Percentiles rank a stretch among this genome's conserved stretches.
phyloP scores from a whole-genome alignment of 2,797 vertebrate genomes.

The Hypotaenidia okinawae region DNA sequence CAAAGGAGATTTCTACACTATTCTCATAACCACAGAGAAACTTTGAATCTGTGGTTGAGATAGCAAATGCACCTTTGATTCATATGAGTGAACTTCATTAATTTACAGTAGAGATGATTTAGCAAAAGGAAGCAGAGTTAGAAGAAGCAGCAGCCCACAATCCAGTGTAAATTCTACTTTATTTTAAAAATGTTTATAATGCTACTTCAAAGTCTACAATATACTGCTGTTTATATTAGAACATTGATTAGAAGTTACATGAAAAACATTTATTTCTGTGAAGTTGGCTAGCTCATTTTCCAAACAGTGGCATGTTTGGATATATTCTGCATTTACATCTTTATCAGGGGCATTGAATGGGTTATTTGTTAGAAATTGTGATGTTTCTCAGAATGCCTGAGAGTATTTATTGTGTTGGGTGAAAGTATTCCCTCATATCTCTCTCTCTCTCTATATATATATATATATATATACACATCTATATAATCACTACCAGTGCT shows the following conservation, averaged over 20 bases:
- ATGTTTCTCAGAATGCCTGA: neutral
- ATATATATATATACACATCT: too few species aligned
- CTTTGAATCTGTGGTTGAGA: neutral
- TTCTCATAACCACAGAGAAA: neutral
- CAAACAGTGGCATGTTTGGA: rapidly evolving
- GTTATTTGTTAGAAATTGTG: neutral
- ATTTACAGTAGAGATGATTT: neutral
- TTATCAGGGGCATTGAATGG: neutral
- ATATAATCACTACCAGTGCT: too few species aligned
- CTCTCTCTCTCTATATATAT: too few species aligned
- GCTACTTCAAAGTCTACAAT: neutral
- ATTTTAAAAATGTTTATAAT: neutral
- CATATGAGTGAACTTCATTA: neutral
- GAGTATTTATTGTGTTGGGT: neutral
- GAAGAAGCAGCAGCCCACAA: neutral
- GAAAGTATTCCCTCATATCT: neutral
- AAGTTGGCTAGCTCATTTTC: neutral
- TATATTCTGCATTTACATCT: neutral
- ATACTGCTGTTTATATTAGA: rapidly evolving
- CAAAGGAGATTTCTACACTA: neutral
- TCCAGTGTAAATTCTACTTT: neutral
- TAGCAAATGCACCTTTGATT: slow-evolving; percentile 10
- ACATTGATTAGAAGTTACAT: too few species aligned
- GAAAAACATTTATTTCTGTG: neutral
- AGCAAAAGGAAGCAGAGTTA: neutral